Evolutionary conservation across 2,888 invertebrate species (phyloP).

Genomic region (Cerastis leucographa): DNA sequence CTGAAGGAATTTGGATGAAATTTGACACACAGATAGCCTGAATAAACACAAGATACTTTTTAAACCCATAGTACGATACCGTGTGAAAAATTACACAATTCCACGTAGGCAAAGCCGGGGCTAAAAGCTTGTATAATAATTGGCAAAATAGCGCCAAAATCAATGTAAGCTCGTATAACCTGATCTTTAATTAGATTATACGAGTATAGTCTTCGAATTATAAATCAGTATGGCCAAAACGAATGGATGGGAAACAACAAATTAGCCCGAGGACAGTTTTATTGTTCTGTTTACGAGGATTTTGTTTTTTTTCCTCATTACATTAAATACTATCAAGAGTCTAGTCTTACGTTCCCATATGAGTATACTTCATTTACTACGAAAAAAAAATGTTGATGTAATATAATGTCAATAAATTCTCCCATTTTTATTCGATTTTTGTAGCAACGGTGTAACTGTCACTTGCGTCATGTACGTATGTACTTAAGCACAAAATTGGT

Average conservation of each 20-base stretch:
- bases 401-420: background rate
- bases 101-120: background rate
- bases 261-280: constrained; percentile 48
- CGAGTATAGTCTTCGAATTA: background rate
- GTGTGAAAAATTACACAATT: background rate
- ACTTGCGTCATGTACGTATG: background rate
- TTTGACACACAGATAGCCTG: background rate
- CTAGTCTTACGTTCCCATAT: background rate
- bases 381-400: background rate
- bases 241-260: constrained; percentile 45
- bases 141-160: background rate
- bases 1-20: background rate
- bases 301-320: constrained; percentile 9
- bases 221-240: constrained; percentile 24
- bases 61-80: background rate
- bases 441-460: background rate
- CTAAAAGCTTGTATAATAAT: background rate
- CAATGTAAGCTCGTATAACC: background rate
- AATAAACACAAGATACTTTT: background rate
- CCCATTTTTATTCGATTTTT: background rate
- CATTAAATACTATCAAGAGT: constrained; percentile 4
- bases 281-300: constrained; percentile 47
- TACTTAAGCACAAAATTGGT: too few species aligned
- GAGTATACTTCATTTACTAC: too few species aligned
- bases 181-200: background rate